These are phyloP conservation scores for Hedya salicella DNA, from an alignment of 2,888 invertebrate species.

Conservation along the genomic window DNA sequence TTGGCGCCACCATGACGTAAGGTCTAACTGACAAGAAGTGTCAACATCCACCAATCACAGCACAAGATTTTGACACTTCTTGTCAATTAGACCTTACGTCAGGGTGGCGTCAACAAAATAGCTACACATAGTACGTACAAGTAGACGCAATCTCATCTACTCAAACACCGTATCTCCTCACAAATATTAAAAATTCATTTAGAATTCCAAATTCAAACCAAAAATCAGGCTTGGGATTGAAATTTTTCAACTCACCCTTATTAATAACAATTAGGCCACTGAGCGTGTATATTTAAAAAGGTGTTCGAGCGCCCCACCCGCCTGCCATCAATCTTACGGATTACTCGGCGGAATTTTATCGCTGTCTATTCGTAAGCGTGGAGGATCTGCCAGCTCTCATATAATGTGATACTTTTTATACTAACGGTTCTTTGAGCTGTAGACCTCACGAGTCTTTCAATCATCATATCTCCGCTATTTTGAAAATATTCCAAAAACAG, in stretches of 20 bases:
- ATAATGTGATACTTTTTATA: constrained; percentile 10
- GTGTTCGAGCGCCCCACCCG: constrained; percentile 19
- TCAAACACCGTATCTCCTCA: no score
- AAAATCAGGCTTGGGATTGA: constrained; percentile 16
- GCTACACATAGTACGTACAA: no score
- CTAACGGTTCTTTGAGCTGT: no score
- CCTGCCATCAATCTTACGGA: constrained; percentile 33
- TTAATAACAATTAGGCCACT: constrained; percentile 42
- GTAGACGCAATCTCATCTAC: not conserved
- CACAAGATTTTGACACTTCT: no score
- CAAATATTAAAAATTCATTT: not conserved
- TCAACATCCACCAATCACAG: no score
- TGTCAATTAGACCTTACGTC: no score
- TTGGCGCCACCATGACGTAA: no score
- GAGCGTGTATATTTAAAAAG: constrained; percentile 42
- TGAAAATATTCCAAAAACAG: no score
- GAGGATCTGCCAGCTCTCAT: constrained; percentile 5
- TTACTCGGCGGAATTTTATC: constrained; percentile 38
- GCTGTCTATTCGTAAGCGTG: constrained; percentile 14
- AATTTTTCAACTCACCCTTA: constrained; percentile 33
- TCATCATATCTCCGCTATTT: no score
- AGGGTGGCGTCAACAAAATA: no score
- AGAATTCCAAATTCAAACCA: constrained; percentile 7
- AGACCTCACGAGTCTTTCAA: no score
- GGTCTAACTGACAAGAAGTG: no score